These are phyloP conservation scores for Poecile atricapillus DNA, from an alignment of 2,113 vertebrate species.

Conservation along the genomic window DNA sequence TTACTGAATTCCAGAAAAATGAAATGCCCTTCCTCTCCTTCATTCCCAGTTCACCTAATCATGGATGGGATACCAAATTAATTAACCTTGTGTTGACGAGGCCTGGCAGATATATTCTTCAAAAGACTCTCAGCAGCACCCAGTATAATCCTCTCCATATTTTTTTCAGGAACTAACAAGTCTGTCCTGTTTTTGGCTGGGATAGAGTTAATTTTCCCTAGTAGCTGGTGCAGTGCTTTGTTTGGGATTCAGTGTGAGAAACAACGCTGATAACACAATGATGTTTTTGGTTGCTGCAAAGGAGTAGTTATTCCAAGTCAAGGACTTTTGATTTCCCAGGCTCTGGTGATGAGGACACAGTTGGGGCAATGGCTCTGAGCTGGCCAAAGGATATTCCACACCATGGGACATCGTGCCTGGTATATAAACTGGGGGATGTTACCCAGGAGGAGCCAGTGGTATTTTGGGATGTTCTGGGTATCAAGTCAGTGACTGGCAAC, in stretches of 20 bases:
- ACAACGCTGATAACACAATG: fast-evolving
- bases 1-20: not conserved
- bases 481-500: not conserved
- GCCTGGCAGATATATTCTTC: not conserved
- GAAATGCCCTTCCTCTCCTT: fast-evolving
- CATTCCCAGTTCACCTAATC: no score
- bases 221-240: not conserved
- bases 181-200: not conserved
- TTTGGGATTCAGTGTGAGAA: not conserved
- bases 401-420: not conserved
- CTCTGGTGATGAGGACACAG: not conserved
- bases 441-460: not conserved
- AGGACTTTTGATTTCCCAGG: not conserved
- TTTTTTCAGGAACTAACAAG: not conserved
- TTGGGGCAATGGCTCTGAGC: not conserved
- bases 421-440: not conserved
- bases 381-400: not conserved
- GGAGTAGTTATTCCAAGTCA: not conserved
- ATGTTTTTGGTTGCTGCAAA: not conserved
- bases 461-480: not conserved
- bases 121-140: not conserved
- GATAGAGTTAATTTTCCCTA: not conserved
- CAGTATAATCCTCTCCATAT: not conserved
- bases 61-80: not conserved
- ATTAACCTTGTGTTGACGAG: not conserved